phyloP scores from a whole-genome alignment of 1,140 invertebrate species.

The Drosophila funebris region DNA sequence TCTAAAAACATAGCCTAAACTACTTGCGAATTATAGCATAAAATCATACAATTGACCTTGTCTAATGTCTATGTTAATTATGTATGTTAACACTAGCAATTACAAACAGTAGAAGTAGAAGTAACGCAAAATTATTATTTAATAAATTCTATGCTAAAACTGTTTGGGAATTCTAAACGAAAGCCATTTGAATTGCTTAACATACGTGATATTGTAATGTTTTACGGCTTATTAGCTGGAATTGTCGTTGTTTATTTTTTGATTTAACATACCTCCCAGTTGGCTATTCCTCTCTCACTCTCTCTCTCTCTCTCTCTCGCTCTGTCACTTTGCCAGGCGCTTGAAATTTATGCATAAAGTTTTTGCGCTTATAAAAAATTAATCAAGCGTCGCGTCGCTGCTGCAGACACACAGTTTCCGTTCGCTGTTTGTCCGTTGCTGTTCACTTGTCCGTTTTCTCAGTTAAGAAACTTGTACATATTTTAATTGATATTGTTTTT shows the following conservation, averaged over 20 bases:
- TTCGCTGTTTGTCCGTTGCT: constrained; percentile 37
- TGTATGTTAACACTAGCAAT: too few relatives aligned
- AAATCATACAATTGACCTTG: background rate
- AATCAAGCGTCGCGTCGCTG: constrained; percentile 28
- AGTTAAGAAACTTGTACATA: constrained; percentile 58
- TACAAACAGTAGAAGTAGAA: too few relatives aligned
- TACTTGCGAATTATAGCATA: background rate
- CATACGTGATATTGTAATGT: background rate
- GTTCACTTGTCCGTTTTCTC: constrained; percentile 18
- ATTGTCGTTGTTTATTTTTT: too few relatives aligned
- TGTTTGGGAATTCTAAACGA: background rate
- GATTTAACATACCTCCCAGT: background rate
- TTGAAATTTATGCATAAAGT: background rate
- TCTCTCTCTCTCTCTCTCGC: background rate
- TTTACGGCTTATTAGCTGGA: background rate
- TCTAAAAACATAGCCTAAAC: background rate
- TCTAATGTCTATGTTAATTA: too few relatives aligned
- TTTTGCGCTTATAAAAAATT: constrained; percentile 40
- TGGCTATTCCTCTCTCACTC: background rate
- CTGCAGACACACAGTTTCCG: constrained; percentile 41
- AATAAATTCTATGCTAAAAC: background rate
- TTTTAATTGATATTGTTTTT: constrained; percentile 78
- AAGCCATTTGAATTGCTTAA: background rate
- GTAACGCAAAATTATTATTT: background rate
- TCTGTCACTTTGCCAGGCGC: background rate